Percentiles rank a stretch among this genome's conserved stretches.
Conservation (phyloP, 2,888 invertebrate genomes). For the Piscicola geometra region DNA sequence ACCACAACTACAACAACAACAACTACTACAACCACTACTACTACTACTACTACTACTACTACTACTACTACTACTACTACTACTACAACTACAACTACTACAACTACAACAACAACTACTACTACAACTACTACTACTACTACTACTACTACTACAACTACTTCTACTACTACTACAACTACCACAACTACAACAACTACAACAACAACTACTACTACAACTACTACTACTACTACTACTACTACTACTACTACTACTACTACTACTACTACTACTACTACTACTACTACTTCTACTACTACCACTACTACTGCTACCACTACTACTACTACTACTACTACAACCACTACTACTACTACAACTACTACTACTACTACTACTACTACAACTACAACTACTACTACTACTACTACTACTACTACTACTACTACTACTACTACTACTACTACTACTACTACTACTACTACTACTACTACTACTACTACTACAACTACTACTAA, state of each 20-base stretch:
- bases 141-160: background rate
- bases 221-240: background rate
- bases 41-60: background rate
- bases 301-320: constrained; percentile 7
- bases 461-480: constrained; percentile 16
- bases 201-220: background rate
- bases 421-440: constrained; percentile 16
- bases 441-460: constrained; percentile 18
- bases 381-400: constrained; percentile 12
- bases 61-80: background rate
- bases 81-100: background rate
- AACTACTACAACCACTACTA: constrained; percentile 6
- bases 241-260: background rate
- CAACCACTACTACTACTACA: constrained; percentile 5
- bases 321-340: constrained; percentile 16
- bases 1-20: background rate
- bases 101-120: background rate
- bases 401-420: constrained; percentile 18
- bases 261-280: background rate
- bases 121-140: background rate
- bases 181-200: background rate
- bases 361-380: constrained; percentile 14
- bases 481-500: constrained; percentile 11
- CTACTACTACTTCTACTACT: background rate
- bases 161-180: background rate